Conservation (phyloP, 2,888 invertebrate species). For the Neuroscelio doddi region DNA sequence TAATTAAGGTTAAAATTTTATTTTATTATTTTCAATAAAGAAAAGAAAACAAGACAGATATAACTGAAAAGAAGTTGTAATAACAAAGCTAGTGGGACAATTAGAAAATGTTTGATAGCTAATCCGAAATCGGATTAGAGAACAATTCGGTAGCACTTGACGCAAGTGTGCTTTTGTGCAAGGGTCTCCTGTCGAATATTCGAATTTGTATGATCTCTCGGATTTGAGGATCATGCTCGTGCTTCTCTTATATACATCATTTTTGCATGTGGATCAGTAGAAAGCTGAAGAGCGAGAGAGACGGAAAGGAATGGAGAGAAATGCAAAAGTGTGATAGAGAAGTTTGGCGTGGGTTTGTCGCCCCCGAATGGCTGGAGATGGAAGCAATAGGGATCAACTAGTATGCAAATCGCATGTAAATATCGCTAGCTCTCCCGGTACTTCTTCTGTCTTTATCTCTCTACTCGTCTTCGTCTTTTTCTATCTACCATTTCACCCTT, state of each 20-base stretch:
- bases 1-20: too few relatives aligned
- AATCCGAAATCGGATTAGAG: constrained; percentile 48
- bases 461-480: constrained; percentile 39
- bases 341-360: constrained; percentile 62
- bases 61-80: too few relatives aligned
- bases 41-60: too few relatives aligned
- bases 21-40: too few relatives aligned
- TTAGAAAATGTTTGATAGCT: constrained; percentile 47
- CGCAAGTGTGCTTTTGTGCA: constrained; percentile 54
- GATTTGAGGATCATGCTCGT: constrained; percentile 46
- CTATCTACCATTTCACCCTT: constrained; percentile 43
- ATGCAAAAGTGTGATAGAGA: constrained; percentile 57
- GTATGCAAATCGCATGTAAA: constrained; percentile 73
- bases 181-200: constrained; percentile 43
- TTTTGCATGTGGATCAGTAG: constrained; percentile 14
- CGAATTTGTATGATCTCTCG: constrained; percentile 47
- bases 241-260: constrained; percentile 5
- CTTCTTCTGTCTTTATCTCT: constrained; percentile 55
- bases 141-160: constrained; percentile 54
- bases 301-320: constrained; percentile 24
- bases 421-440: constrained; percentile 70
- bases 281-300: constrained; percentile 31
- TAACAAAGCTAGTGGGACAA: constrained; percentile 38
- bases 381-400: constrained; percentile 73
- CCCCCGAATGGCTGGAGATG: constrained; percentile 70